Evolutionary conservation across 2,797 vertebrate genomes (phyloP).

Genomic region (Enteromius mattozi): DNA sequence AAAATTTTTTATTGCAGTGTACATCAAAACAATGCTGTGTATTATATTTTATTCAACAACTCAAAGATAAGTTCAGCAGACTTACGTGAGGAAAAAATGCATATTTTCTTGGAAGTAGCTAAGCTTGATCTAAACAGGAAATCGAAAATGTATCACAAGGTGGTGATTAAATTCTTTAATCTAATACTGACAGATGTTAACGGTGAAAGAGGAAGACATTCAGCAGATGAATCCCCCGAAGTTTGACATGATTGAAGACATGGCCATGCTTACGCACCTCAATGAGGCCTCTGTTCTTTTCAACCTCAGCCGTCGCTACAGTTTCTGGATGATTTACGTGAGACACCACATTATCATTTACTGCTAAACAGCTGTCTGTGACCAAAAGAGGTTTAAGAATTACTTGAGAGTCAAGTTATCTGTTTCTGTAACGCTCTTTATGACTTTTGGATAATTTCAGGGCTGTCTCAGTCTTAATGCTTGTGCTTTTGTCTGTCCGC

Average conservation of each 20-base stretch:
- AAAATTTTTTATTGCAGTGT: neutral
- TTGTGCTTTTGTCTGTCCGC: conserved; percentile 39
- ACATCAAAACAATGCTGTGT: neutral
- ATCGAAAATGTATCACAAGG: neutral
- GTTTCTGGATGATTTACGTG: conserved; percentile 96
- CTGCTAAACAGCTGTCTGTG: conserved; percentile 20
- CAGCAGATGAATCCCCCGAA: conserved; percentile 91
- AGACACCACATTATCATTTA: conserved; percentile 60
- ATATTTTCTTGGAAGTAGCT: neutral
- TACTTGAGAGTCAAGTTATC: neutral
- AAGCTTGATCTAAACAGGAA: neutral
- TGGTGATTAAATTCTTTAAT: conserved; percentile 10
- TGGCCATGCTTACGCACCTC: conserved; percentile 93
- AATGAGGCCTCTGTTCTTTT: conserved; percentile 90
- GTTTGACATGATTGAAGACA: conserved; percentile 93
- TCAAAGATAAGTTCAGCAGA: neutral
- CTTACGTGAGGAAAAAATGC: neutral
- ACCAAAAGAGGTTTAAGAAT: neutral
- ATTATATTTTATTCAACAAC: neutral
- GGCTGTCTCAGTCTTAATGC: neutral
- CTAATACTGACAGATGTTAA: conserved; percentile 75
- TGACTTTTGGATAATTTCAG: neutral
- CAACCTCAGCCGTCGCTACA: conserved; percentile 88
- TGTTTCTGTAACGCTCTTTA: neutral
- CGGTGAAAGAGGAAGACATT: conserved; percentile 82